These are phyloP conservation scores for Theristus sp. DNA, from an alignment of 2,888 invertebrate species.

Conservation along the genomic window DNA sequence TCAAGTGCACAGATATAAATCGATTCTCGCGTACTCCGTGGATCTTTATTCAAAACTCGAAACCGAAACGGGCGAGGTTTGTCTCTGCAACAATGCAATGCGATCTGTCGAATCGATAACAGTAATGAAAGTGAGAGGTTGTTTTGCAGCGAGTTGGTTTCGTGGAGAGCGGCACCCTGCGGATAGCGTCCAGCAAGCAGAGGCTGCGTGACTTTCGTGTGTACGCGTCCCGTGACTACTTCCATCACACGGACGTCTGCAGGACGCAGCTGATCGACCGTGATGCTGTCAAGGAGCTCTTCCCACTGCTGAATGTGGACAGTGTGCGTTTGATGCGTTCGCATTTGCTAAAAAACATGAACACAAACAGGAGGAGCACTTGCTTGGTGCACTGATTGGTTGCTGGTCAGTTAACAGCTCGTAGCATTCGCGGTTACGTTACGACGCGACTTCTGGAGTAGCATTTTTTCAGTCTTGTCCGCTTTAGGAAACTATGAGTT, in stretches of 20 bases:
- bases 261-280: conserved; percentile 16
- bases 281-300: conserved; percentile 28
- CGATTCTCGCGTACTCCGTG: conserved; percentile 29
- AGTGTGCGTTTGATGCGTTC: too few relatives aligned
- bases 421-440: too few relatives aligned
- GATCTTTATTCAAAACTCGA: conserved; percentile 31
- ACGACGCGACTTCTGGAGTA: too few relatives aligned
- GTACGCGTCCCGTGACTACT: conserved; percentile 31
- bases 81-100: conserved; percentile 2
- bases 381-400: too few relatives aligned
- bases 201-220: conserved; percentile 32
- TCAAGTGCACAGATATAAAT: conserved; percentile 33
- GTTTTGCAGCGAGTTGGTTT: conserved; percentile 28
- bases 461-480: too few relatives aligned
- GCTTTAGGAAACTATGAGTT: too few relatives aligned
- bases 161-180: conserved; percentile 31
- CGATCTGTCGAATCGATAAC: neutral
- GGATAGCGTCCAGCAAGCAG: conserved; percentile 29
- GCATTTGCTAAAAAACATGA: too few relatives aligned
- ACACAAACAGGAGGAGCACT: too few relatives aligned
- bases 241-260: conserved; percentile 15
- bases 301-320: conserved; percentile 30
- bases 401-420: too few relatives aligned
- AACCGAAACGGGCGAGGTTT: conserved; percentile 32
- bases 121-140: neutral